A percentile compares a stretch with the other conserved stretches of the same genome.
Conservation (phyloP, 2,113 vertebrate genomes). For the Rutilus rutilus region DNA sequence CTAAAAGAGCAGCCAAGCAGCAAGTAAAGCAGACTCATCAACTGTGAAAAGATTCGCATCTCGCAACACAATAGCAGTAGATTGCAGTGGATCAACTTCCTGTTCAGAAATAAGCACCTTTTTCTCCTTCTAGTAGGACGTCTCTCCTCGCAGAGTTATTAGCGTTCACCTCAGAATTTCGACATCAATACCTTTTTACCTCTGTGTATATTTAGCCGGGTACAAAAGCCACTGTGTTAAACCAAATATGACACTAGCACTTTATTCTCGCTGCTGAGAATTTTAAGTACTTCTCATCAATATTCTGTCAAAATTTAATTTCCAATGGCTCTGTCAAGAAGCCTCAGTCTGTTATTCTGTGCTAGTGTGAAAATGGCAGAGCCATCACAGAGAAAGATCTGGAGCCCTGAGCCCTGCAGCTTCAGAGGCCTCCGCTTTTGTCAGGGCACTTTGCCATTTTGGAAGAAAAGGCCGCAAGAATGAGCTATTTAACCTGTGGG, state of each 20-base stretch:
- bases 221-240: conserved; percentile 27
- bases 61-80: conserved; percentile 52
- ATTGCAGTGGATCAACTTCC: conserved; percentile 53
- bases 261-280: conserved; percentile 9
- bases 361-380: neutral
- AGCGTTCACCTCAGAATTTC: conserved; percentile 17
- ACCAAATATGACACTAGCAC: conserved; percentile 14
- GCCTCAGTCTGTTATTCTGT: neutral
- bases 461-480: conserved; percentile 34
- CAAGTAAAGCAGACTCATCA: conserved; percentile 57
- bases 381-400: neutral
- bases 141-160: conserved; percentile 35
- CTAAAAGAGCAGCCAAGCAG: conserved; percentile 41
- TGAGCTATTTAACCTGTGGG: conserved; percentile 53
- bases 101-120: conserved; percentile 32
- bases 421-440: conserved; percentile 13
- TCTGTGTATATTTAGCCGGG: conserved; percentile 20
- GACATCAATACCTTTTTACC: conserved; percentile 9
- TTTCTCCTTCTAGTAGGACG: conserved; percentile 20
- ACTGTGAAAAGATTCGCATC: conserved; percentile 43
- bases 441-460: conserved; percentile 46
- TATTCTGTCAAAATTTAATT: conserved; percentile 12
- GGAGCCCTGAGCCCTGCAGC: conserved; percentile 40
- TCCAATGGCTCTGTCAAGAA: neutral
- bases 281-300: conserved; percentile 24